A percentile compares a stretch with the other conserved stretches of the same genome.
These are phyloP conservation scores for Microcebus tavaratra DNA, from an alignment of 2,113 vertebrate species.

Conservation along the genomic window DNA sequence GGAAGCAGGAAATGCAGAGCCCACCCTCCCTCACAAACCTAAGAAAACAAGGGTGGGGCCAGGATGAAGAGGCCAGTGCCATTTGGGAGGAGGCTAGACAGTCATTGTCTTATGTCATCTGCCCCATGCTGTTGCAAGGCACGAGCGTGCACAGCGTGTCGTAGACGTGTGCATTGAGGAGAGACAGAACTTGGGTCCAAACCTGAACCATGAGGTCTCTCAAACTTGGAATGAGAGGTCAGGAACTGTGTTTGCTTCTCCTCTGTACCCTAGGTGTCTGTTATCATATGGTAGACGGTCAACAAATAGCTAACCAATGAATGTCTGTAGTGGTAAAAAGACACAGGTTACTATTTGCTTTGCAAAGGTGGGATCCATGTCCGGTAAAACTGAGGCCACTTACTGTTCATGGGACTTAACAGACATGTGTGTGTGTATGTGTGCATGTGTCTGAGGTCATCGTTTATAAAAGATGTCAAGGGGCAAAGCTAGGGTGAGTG, in stretches of 20 bases:
- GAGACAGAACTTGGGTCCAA: not conserved
- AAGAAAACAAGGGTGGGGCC: not conserved
- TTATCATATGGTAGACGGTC: no score
- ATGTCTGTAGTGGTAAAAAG: not conserved
- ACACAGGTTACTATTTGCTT: not conserved
- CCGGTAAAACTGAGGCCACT: not conserved
- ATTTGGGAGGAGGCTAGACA: fast-evolving
- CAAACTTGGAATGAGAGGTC: not conserved
- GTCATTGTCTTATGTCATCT: fast-evolving
- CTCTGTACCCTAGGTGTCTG: not conserved
- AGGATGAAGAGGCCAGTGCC: no score
- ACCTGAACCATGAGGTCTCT: not conserved
- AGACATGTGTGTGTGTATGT: no score
- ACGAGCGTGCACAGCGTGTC: fast-evolving
- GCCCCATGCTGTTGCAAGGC: fast-evolving
- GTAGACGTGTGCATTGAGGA: not conserved
- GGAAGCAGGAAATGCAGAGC: not conserved
- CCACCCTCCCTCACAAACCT: not conserved
- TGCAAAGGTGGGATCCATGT: not conserved
- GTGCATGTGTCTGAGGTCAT: not conserved
- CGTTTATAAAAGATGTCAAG: not conserved
- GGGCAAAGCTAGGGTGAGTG: not conserved
- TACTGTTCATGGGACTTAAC: not conserved
- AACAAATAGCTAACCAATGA: not conserved
- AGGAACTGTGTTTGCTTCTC: fast-evolving